Conservation (phyloP, 2,113 vertebrate genomes). For the Nothocercus julius region DNA sequence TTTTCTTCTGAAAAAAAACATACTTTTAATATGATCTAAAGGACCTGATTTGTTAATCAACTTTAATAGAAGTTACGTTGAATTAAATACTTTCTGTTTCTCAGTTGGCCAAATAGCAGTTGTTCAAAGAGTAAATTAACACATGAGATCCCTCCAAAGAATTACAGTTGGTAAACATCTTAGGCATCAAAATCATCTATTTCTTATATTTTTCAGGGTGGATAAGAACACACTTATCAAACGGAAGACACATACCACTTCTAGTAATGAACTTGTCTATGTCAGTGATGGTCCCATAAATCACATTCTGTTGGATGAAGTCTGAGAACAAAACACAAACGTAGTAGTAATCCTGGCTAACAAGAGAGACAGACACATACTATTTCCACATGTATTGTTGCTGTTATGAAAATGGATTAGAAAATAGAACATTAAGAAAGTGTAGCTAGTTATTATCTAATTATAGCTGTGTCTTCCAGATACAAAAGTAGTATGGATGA, state of each 20-base stretch:
- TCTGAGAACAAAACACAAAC: constrained; percentile 46
- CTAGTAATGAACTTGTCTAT: constrained; percentile 37
- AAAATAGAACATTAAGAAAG: not conserved
- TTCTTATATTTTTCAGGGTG: not conserved
- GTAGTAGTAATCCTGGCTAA: not conserved
- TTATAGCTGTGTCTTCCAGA: not conserved
- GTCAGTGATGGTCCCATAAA: constrained; percentile 28
- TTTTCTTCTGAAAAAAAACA: not conserved
- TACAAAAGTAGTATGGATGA: not conserved
- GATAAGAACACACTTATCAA: not conserved
- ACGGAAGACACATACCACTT: constrained; percentile 55
- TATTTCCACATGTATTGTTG: not conserved
- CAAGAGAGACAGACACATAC: not conserved
- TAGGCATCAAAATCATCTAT: not conserved
- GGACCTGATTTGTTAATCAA: not conserved
- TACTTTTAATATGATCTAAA: not conserved
- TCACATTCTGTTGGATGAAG: constrained; percentile 43
- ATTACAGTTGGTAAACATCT: not conserved
- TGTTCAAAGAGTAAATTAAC: not conserved
- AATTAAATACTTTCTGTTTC: not conserved
- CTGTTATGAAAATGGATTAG: not conserved
- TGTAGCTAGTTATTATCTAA: not conserved
- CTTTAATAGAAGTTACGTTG: not conserved
- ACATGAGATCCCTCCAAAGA: not conserved
- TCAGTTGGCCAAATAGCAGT: not conserved